A percentile compares a stretch with the other conserved stretches of the same genome.
phyloP scores from a whole-genome alignment of 1,140 invertebrate species.

The Apocrypta bakeri region DNA sequence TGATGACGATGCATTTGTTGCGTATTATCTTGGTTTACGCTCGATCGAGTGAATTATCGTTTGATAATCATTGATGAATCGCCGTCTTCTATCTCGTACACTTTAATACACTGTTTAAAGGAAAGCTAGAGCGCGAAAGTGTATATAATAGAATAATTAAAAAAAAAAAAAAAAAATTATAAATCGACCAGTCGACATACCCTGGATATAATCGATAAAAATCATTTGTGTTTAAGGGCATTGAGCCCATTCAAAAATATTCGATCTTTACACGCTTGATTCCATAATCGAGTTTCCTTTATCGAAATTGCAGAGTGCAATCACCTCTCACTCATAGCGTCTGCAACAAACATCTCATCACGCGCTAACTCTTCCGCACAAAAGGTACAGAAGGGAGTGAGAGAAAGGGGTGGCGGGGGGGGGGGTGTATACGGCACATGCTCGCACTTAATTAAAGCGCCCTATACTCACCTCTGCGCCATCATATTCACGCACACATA shows the following conservation, averaged over 20 bases:
- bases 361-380: not conserved
- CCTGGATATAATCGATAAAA: too few relatives aligned
- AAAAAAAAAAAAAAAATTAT: too few relatives aligned
- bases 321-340: not conserved
- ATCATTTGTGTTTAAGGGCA: too few relatives aligned
- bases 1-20: not conserved
- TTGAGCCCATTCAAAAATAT: too few relatives aligned
- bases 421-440: not conserved
- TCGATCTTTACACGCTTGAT: not conserved
- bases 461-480: not conserved
- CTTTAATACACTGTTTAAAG: too few relatives aligned
- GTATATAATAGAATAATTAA: too few relatives aligned
- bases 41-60: not conserved
- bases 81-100: too few relatives aligned
- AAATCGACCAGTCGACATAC: too few relatives aligned
- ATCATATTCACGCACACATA: not conserved
- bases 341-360: not conserved
- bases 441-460: not conserved
- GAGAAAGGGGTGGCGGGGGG: too few relatives aligned
- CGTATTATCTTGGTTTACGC: not conserved
- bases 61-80: not conserved
- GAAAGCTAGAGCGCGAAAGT: too few relatives aligned
- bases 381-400: not conserved
- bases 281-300: not conserved
- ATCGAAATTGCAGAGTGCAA: not conserved